Base-by-base conservation (phyloP, 2,113 vertebrate species). In the Elephas maximus region DNA sequence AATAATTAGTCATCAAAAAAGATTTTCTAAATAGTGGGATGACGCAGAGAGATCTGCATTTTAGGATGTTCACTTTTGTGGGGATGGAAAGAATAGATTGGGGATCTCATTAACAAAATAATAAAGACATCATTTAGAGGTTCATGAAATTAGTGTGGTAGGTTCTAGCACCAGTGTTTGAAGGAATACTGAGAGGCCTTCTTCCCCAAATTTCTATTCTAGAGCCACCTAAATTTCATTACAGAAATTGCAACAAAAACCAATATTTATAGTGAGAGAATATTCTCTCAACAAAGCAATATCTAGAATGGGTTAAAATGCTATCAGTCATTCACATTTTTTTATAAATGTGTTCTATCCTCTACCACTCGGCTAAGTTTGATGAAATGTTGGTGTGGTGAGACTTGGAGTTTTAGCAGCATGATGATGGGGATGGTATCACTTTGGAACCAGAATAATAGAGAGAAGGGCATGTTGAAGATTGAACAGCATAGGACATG, bases 231-330 rank as follows among this genome's bases (percentile, higher is more conserved):
- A 18, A 65, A 57, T 84, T 63, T 76, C 20, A 71, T 30, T 85
- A 28, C 7, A 89, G 63, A n/a, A 79, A 73, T 88, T 69, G 76
- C 86, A 81, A 80, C 3, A 57, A 95, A 95, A 84, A 84, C 11
- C 45, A 60, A 83, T 14, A 91, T 73, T 88, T 77, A 3, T 12
- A 77, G 3, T 82, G 12, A 41, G 45, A 57, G 11, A 24, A 2
- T 33, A 89, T 81, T 71, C 23, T 87, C 53, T 79, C 33, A 82
- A n/a, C 30, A 79, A 90, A 86, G 10, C 11, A 48, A 57, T 6
- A 30, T 44, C 11, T 67, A 45, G 5, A 6, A 37, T 73, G 37
- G 37, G 11, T 78, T 82, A 63, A 41, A 14, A 37, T 10, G 20
- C 9, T 67, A 21, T 92, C 33, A 73, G 30, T 48, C 48, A 57